A percentile compares a stretch with the other conserved stretches of the same genome.
Evolutionary conservation across 2,797 vertebrate genomes (phyloP).

Genomic region (Channa striata): DNA sequence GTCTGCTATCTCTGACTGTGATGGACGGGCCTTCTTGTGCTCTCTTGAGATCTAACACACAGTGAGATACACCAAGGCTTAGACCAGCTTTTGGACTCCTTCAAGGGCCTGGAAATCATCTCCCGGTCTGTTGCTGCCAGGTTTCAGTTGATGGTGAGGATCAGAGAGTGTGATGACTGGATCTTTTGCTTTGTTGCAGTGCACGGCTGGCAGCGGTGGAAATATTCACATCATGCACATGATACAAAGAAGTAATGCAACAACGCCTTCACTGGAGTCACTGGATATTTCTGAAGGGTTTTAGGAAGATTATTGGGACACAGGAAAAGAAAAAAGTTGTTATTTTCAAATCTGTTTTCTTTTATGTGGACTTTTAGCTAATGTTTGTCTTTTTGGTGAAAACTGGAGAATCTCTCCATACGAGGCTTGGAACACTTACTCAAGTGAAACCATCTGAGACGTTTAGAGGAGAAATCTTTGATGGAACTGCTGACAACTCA

Average conservation of each 20-base stretch:
- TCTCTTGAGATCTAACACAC: constrained; percentile 56
- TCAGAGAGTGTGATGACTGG: constrained; percentile 39
- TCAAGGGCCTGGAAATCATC: constrained; percentile 52
- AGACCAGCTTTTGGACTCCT: constrained; percentile 64
- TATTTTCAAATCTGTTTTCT: too few relatives aligned
- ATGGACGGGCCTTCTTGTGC: constrained; percentile 59
- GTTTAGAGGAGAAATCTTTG: constrained; percentile 3
- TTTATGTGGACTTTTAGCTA: background rate
- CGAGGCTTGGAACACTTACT: background rate
- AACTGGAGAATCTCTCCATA: background rate
- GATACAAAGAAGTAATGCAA: background rate
- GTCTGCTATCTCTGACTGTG: constrained; percentile 57
- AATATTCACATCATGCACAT: background rate
- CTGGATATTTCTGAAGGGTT: too few relatives aligned
- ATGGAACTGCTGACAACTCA: background rate
- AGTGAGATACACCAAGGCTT: constrained; percentile 50
- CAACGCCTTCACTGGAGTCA: too few relatives aligned
- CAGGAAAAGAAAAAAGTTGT: too few relatives aligned
- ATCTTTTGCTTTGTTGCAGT: constrained; percentile 30
- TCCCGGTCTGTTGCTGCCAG: constrained; percentile 52
- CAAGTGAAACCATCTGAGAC: background rate
- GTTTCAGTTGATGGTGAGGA: constrained; percentile 43
- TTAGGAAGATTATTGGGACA: too few relatives aligned
- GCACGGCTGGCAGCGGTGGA: background rate
- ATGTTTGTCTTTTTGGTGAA: background rate